Conservation (phyloP, 2,888 invertebrate genomes). For the Frankliniella fusca region DNA sequence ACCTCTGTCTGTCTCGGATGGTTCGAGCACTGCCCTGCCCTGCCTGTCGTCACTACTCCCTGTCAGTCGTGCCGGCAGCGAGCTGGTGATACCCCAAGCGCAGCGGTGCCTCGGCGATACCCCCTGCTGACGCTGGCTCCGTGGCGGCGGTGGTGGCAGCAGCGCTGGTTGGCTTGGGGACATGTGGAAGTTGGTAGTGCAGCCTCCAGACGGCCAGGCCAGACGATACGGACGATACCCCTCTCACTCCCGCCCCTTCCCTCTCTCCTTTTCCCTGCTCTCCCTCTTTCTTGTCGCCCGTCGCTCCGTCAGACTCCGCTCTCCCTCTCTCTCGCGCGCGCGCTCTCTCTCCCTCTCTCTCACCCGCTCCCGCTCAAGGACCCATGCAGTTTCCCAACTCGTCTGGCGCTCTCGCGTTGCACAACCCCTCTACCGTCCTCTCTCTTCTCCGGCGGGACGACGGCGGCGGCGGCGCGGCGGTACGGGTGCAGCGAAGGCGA, state of each 20-base stretch:
- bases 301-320: background rate
- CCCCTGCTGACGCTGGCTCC: background rate
- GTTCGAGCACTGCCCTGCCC: too few species aligned
- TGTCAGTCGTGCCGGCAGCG: background rate
- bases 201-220: slow-evolving; percentile 7
- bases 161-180: background rate
- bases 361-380: background rate
- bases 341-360: background rate
- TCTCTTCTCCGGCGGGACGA: background rate
- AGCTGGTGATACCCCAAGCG: background rate
- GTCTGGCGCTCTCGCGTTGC: slow-evolving; percentile 21
- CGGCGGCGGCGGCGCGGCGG: background rate
- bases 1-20: too few species aligned
- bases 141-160: background rate
- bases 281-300: background rate
- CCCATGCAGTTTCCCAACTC: slow-evolving; percentile 18
- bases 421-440: background rate
- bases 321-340: background rate
- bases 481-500: background rate
- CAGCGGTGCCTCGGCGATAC: background rate
- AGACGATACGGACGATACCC: slow-evolving; percentile 1
- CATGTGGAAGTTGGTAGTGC: background rate
- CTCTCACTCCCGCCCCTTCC: background rate
- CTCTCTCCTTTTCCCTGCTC: background rate
- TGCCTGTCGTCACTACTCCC: background rate